Base-by-base conservation (phyloP, 2,113 vertebrate genomes). In the Stictonetta naevosa region DNA sequence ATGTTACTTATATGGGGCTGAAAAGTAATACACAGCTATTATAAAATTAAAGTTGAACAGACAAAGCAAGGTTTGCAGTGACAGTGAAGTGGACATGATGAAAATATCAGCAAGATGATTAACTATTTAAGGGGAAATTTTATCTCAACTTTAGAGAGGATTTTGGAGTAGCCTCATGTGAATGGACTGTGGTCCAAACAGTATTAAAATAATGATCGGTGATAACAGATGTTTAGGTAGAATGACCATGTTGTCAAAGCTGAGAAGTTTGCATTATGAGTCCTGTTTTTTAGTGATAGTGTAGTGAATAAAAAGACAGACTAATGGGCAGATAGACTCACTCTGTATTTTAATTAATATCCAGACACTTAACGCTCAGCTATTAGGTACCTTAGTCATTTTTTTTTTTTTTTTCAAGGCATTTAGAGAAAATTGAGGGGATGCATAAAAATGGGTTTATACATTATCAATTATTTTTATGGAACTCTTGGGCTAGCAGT, bases 11-110 rank as follows among this genome's bases (percentile, higher is more conserved):
- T 82, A 93, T 90, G 85, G 79, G 68, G 38, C 52, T 93, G 94
- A 95, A 96, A 97, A 67, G 19, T 58, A 93, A 95, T 94, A 93
- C 72, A 63, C 16, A 60, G 34, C 68, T 94, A 31, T 88, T 81
- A 86, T 79, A 93, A 86, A 92, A 96, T 94, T 90, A 48, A 72
- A 86, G 60, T 60, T 88, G 85, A 88, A 44, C 23, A 68, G 23
- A 11, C 42, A 87, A 89, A 75, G 75, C 29, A 72, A 52, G 46
- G 31, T 62, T 92, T 89, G 69, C 66, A 76, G 23, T 62, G 34
- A 8, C 23, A 73, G 21, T 36, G 17, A 86, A 88, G 19, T 33
- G 71, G 63, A 83, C 0, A 1, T 75, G 85, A 83, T 88, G 90
- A 90, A 95, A 93, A 83, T 84, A 74, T 74, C 60, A 80, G 3